phyloP scores from a whole-genome alignment of 2,113 vertebrate species.

The Narcine bancroftii region DNA sequence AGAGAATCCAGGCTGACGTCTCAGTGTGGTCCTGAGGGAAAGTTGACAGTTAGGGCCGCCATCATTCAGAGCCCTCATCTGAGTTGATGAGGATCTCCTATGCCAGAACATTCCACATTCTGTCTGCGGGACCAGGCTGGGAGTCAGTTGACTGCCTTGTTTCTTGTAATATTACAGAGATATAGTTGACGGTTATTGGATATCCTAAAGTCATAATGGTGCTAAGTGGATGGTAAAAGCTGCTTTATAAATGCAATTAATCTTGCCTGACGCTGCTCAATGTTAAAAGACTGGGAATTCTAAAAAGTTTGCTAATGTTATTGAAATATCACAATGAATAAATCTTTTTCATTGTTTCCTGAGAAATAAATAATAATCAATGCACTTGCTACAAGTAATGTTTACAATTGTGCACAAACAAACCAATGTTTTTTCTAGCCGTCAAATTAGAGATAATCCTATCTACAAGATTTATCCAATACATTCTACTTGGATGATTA shows the following conservation, averaged over 20 bases:
- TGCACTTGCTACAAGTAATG: background rate
- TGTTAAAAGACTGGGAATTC: background rate
- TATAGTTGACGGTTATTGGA: too few species aligned
- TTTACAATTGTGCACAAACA: background rate
- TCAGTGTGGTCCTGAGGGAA: too few species aligned
- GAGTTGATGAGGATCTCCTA: too few species aligned
- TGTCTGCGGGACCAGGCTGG: too few species aligned
- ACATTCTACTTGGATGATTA: background rate
- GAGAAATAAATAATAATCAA: background rate
- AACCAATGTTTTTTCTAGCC: background rate
- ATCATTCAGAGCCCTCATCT: background rate
- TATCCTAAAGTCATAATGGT: too few species aligned
- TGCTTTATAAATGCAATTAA: background rate
- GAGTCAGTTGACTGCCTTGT: too few species aligned
- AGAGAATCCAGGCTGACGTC: too few species aligned
- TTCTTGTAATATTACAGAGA: too few species aligned
- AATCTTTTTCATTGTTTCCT: background rate
- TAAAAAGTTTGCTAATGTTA: background rate
- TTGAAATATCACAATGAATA: background rate
- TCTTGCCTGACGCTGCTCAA: background rate
- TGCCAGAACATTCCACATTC: too few species aligned
- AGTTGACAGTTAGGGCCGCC: background rate
- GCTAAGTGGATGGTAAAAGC: too few species aligned
- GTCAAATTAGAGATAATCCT: background rate
- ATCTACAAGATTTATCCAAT: background rate